Base-by-base conservation (phyloP, 2,797 vertebrate genomes). In the Coreius guichenoti region DNA sequence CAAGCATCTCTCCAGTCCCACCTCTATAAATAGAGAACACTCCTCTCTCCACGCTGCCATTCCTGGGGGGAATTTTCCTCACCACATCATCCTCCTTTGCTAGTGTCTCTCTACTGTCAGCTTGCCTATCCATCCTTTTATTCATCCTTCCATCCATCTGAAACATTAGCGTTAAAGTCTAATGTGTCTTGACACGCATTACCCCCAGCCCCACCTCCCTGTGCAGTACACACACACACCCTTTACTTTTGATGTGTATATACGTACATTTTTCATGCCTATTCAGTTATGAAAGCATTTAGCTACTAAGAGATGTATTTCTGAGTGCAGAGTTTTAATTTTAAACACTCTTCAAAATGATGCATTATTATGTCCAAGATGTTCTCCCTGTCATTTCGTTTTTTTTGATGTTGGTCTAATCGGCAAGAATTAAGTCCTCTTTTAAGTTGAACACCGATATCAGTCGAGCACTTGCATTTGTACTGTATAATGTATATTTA, bases 21-120 rank as follows among this genome's bases (percentile, higher is more conserved):
- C 89, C 91, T 92, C 92, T 94, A 93, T 92, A 93, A 93, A 94
- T 94, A 94, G 91, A 93, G 87, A 89, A 90, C 87, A 91, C 80
- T 80, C 39, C 83, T 83, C 47, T 77, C 65, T 70, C 45, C 51
- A 73, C 3, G 56, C 86, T 91, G 75, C 84, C 86, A 87, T 89
- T 92, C 92, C 93, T 88, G 73, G 77, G 47, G 91, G 92, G 80
- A 73, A 90, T 92, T 89, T 88, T 90, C 86, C 69, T 91, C 81
- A 77, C 67, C 70, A 49, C 63, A 88, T 82, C 81, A 49, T 74
- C 81, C 19, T 31, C 43, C 86, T 82, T 86, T 76, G 70, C 31
- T 74, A 73, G 43, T 65, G 86, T 87, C 86, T 45, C 77, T 86
- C 81, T 87, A 58, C 78, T 82, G 86, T 91, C 80, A 84, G 65